These are phyloP conservation scores for Azemiops feae DNA, from an alignment of 2,113 vertebrate genomes.

Conservation along the genomic window DNA sequence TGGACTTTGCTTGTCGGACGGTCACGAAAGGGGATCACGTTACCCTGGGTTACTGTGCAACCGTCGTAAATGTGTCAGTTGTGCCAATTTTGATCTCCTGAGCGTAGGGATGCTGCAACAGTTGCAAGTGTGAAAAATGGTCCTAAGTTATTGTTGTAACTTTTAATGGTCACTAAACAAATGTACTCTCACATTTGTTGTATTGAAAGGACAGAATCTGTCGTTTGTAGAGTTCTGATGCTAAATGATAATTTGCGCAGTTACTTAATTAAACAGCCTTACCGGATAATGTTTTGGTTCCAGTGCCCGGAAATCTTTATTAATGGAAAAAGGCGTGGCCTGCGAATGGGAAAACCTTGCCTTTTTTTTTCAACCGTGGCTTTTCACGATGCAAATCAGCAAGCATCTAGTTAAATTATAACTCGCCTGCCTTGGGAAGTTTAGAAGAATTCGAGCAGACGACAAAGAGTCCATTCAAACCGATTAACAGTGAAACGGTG, in stretches of 20 bases:
- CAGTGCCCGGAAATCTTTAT: background rate
- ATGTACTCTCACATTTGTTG: background rate
- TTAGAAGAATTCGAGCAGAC: background rate
- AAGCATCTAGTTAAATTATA: background rate
- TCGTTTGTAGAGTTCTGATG: background rate
- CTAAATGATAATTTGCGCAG: background rate
- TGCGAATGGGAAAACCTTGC: rapidly evolving
- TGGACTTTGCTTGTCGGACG: too few species aligned
- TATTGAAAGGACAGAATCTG: background rate
- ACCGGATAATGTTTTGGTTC: background rate
- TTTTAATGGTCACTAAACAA: too few species aligned
- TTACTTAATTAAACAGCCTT: background rate
- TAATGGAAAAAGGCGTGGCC: background rate
- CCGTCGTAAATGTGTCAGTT: too few species aligned
- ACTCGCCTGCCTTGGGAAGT: background rate
- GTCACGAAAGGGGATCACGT: too few species aligned
- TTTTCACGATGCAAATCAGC: too few species aligned
- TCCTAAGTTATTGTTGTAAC: too few species aligned
- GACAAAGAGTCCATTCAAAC: background rate
- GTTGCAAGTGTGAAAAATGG: too few species aligned
- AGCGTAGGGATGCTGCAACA: too few species aligned
- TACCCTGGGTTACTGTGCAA: too few species aligned
- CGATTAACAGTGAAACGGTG: background rate
- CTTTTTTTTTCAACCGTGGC: background rate
- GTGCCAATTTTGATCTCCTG: too few species aligned